Evolutionary conservation across 37 sponge, comb jelly and placozoan species (phyloP).

Genomic region (Tethya wilhelma): DNA sequence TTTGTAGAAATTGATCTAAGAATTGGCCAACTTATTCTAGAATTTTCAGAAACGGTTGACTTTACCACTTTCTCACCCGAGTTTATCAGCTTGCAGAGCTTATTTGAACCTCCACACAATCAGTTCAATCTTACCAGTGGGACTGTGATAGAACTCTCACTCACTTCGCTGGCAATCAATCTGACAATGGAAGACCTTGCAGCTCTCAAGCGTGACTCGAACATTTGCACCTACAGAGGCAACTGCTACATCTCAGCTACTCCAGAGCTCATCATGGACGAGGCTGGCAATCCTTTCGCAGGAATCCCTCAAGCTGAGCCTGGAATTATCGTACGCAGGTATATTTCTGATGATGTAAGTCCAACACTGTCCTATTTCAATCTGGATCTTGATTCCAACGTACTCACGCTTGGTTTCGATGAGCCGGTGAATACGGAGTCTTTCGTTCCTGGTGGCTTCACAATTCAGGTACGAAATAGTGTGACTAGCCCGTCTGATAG

Average conservation of each 20-base stretch:
- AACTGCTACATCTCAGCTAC: constrained; percentile 75
- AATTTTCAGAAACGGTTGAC: constrained; percentile 78
- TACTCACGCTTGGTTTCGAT: constrained; percentile 68
- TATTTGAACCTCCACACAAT: constrained; percentile 72
- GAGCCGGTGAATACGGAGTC: constrained; percentile 73
- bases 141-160: constrained; percentile 10
- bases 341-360: constrained; percentile 54
- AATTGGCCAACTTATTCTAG: constrained; percentile 69
- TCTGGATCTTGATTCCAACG: constrained; percentile 75
- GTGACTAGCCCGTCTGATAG: constrained; percentile 14
- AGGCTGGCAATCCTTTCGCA: constrained; percentile 67
- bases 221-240: constrained; percentile 82
- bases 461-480: constrained; percentile 41
- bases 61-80: constrained; percentile 49
- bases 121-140: constrained; percentile 76
- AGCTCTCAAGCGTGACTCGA: constrained; percentile 52
- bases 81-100: constrained; percentile 72
- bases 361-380: constrained; percentile 62
- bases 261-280: constrained; percentile 58
- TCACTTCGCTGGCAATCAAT: constrained; percentile 47
- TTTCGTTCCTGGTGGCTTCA: constrained; percentile 45
- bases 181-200: constrained; percentile 75
- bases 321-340: constrained; percentile 67
- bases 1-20: constrained; percentile 82
- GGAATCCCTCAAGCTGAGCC: constrained; percentile 43